Percentiles rank a stretch among this genome's conserved stretches.
phyloP scores from a whole-genome alignment of 92 coral and sea anemone genomes.

The Desmophyllum pertusum region DNA sequence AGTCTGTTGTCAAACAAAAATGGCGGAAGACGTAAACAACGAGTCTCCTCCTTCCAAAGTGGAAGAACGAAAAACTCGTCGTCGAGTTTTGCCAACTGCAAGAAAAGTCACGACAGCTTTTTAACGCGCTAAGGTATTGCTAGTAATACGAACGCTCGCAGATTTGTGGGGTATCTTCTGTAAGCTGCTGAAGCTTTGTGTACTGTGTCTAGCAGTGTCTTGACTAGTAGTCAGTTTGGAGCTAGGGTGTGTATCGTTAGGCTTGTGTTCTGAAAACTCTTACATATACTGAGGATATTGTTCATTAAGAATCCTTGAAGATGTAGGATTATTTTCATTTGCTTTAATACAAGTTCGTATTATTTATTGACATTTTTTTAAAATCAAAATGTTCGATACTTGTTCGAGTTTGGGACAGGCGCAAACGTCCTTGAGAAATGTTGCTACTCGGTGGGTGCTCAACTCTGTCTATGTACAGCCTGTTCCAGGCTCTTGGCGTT shows the following conservation, averaged over 20 bases:
- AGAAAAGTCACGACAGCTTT: slow-evolving; percentile 86
- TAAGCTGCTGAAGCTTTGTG: neutral
- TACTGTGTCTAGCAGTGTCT: too few species aligned
- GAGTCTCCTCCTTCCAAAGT: slow-evolving; percentile 34
- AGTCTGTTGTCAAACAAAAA: slow-evolving; percentile 49
- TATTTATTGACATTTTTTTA: neutral
- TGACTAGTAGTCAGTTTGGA: neutral
- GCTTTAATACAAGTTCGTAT: neutral
- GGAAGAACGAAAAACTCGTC: slow-evolving; percentile 82
- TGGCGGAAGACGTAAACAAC: slow-evolving; percentile 84
- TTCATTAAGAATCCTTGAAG: neutral
- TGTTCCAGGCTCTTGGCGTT: too few species aligned
- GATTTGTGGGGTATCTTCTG: neutral
- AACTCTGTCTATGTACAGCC: neutral
- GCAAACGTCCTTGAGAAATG: neutral
- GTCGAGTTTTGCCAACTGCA: slow-evolving; percentile 91
- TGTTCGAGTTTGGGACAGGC: slow-evolving; percentile 17
- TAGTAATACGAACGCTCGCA: neutral
- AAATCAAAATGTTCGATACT: neutral
- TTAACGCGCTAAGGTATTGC: slow-evolving; percentile 84
- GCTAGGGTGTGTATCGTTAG: slow-evolving; percentile 1
- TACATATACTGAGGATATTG: neutral
- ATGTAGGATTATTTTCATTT: neutral
- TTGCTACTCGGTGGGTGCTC: neutral
- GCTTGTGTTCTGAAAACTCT: neutral